A percentile compares a stretch with the other conserved stretches of the same genome.
These are phyloP conservation scores for Elanus axillaris DNA, from an alignment of 2,113 vertebrate genomes.

Conservation along the genomic window DNA sequence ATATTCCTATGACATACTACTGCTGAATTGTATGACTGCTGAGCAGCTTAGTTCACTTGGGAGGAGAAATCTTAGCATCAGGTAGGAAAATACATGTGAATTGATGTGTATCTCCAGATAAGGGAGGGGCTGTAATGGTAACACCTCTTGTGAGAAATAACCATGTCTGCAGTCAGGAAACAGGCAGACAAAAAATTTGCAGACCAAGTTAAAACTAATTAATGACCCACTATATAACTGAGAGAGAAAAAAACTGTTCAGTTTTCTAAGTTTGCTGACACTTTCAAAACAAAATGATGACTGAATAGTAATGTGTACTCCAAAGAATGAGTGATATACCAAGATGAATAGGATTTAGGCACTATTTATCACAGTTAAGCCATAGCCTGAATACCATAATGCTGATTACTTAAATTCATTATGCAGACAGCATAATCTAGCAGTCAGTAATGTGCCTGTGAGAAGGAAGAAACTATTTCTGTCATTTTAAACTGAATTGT, in stretches of 20 bases:
- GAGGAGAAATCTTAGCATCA: not conserved
- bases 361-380: slow-evolving; percentile 73
- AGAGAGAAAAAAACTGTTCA: not conserved
- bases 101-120: not conserved
- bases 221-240: not conserved
- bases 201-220: slow-evolving; percentile 26
- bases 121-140: not conserved
- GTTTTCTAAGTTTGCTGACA: slow-evolving; percentile 70
- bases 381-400: slow-evolving; percentile 61
- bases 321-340: slow-evolving; percentile 63
- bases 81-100: not conserved
- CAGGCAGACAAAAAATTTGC: slow-evolving; percentile 34
- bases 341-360: slow-evolving; percentile 66
- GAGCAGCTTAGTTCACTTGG: not conserved
- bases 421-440: slow-evolving; percentile 53
- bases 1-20: not conserved
- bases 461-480: slow-evolving; percentile 34
- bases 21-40: not conserved
- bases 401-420: slow-evolving; percentile 75
- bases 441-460: slow-evolving; percentile 37
- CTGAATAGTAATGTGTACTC: slow-evolving; percentile 48
- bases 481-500: not conserved
- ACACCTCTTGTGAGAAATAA: not conserved
- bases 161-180: not conserved
- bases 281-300: slow-evolving; percentile 65